A percentile compares a stretch with the other conserved stretches of the same genome.
These are phyloP conservation scores for Polyommatus iphigenia DNA, from an alignment of 2,888 invertebrate species.

Conservation along the genomic window DNA sequence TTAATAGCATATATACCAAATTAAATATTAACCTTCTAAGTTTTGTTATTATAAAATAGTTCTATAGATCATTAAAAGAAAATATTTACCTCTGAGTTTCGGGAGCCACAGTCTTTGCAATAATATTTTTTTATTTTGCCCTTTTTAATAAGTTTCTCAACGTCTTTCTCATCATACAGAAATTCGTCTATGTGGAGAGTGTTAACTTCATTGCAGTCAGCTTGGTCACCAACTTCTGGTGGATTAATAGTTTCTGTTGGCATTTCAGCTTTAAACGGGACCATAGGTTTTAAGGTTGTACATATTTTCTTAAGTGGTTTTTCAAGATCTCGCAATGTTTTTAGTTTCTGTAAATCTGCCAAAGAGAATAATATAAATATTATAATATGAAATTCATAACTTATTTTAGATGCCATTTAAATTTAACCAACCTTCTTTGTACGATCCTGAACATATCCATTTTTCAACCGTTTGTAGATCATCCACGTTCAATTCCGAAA, in stretches of 20 bases:
- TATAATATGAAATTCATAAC: no score
- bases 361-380: neutral
- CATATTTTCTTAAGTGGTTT: slow-evolving; percentile 59
- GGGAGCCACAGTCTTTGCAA: slow-evolving; percentile 64
- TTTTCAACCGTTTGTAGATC: slow-evolving; percentile 60
- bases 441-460: slow-evolving; percentile 64
- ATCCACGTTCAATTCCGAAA: slow-evolving; percentile 54
- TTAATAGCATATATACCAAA: neutral
- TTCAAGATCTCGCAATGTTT: slow-evolving; percentile 51
- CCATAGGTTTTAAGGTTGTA: slow-evolving; percentile 56
- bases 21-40: no score
- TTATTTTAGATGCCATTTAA: neutral
- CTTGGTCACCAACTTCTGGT: slow-evolving; percentile 67
- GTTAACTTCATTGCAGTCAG: slow-evolving; percentile 75
- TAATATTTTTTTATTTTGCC: slow-evolving; percentile 62
- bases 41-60: neutral
- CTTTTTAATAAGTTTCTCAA: slow-evolving; percentile 68
- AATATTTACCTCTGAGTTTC: slow-evolving; percentile 55
- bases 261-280: slow-evolving; percentile 68
- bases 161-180: slow-evolving; percentile 83
- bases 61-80: neutral
- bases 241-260: slow-evolving; percentile 63
- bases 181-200: slow-evolving; percentile 85
- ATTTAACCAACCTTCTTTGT: slow-evolving; percentile 56
- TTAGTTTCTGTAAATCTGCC: slow-evolving; percentile 60